Percentiles rank a stretch among this genome's conserved stretches.
Conservation (phyloP, 2,797 vertebrate genomes). For the Sciurus carolinensis region DNA sequence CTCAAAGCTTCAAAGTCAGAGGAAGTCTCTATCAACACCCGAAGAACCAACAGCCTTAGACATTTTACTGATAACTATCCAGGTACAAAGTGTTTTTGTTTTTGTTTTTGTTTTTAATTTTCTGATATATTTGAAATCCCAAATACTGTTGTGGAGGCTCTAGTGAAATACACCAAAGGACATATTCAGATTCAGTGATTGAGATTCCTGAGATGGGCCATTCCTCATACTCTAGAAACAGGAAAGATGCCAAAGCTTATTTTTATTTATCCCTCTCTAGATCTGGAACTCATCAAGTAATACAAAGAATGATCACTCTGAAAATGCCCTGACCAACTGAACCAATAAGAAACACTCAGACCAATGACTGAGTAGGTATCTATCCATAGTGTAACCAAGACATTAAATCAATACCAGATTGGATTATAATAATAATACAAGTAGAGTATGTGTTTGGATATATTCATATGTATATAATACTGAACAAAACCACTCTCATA, state of each 20-base stretch:
- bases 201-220: background rate
- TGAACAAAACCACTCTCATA: background rate
- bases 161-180: slow-evolving; percentile 12
- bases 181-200: background rate
- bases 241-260: background rate
- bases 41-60: slow-evolving; percentile 98
- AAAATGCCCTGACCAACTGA: slow-evolving; percentile 35
- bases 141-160: background rate
- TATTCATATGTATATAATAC: background rate
- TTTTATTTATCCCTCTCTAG: background rate
- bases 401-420: background rate
- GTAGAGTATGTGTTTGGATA: background rate
- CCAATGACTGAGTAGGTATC: background rate
- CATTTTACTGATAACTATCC: slow-evolving; percentile 98
- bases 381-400: slow-evolving; percentile 15
- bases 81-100: slow-evolving; percentile 89
- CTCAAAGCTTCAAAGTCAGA: slow-evolving; percentile 98
- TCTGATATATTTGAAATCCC: slow-evolving; percentile 73
- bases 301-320: background rate
- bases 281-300: background rate
- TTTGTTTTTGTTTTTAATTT: slow-evolving; percentile 73
- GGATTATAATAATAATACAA: background rate
- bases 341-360: slow-evolving; percentile 26
- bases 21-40: slow-evolving; percentile 98
- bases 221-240: background rate